These are phyloP conservation scores for Stratiomys singularior DNA, from an alignment of 2,888 invertebrate species.

Conservation along the genomic window DNA sequence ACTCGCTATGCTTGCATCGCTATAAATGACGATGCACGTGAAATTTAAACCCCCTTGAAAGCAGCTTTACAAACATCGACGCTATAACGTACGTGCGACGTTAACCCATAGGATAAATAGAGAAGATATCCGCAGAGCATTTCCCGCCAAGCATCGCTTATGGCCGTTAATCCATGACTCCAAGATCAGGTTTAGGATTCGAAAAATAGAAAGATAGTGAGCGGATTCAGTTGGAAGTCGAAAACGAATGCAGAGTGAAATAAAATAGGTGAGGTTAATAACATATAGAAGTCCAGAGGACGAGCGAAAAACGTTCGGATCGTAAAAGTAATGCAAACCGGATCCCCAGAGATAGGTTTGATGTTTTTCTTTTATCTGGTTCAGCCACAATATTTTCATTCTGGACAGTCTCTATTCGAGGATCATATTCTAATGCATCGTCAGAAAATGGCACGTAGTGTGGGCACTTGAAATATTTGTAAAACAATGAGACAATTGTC, in stretches of 20 bases:
- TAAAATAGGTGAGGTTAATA: not conserved
- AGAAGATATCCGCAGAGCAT: not conserved
- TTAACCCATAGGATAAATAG: not conserved
- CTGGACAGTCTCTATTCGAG: too few species aligned
- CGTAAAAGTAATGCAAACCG: too few species aligned
- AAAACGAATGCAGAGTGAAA: not conserved
- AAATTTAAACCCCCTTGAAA: slow-evolving; percentile 22
- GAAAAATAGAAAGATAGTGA: slow-evolving; percentile 5
- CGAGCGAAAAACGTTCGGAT: not conserved
- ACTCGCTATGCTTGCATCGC: slow-evolving; percentile 6
- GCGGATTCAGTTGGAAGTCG: not conserved
- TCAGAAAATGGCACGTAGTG: too few species aligned
- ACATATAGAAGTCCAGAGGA: not conserved
- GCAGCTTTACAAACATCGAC: not conserved
- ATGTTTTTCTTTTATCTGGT: too few species aligned
- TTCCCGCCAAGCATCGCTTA: slow-evolving; percentile 32
- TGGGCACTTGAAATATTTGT: too few species aligned
- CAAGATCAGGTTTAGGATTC: slow-evolving; percentile 29
- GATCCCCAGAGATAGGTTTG: too few species aligned
- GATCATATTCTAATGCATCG: too few species aligned
- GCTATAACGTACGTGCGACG: not conserved
- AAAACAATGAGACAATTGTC: too few species aligned
- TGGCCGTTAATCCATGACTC: slow-evolving; percentile 25
- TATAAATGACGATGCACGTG: slow-evolving; percentile 33
- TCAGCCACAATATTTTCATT: too few species aligned